Conservation (phyloP, 2,888 invertebrate genomes). For the Lypha dubia region DNA sequence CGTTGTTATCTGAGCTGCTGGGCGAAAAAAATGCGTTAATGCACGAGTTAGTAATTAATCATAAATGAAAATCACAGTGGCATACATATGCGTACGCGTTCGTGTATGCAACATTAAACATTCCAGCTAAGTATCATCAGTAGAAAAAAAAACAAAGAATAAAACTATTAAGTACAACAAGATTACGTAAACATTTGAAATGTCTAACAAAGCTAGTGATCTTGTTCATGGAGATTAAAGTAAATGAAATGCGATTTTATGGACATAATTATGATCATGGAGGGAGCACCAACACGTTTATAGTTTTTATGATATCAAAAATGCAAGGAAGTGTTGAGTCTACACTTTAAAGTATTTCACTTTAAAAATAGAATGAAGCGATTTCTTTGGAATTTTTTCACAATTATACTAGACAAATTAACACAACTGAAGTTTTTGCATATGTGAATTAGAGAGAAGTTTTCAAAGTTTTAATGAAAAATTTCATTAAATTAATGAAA, state of each 20-base stretch:
- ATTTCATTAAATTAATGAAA: too few species aligned
- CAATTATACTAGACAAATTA: too few species aligned
- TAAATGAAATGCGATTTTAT: not conserved
- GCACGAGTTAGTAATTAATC: slow-evolving; percentile 64
- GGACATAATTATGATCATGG: not conserved
- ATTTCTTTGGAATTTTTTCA: too few species aligned
- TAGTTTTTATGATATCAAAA: not conserved
- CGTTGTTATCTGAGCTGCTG: not conserved
- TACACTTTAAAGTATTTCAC: too few species aligned
- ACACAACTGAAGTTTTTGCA: too few species aligned
- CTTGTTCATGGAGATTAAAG: slow-evolving; percentile 6
- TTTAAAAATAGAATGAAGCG: too few species aligned
- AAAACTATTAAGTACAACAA: not conserved
- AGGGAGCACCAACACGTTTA: not conserved
- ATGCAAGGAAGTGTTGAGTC: not conserved
- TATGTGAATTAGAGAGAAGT: too few species aligned
- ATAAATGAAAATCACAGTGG: slow-evolving; percentile 47
- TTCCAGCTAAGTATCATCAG: slow-evolving; percentile 5
- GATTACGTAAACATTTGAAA: slow-evolving; percentile 19
- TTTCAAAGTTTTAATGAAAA: too few species aligned
- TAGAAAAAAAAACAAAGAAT: slow-evolving; percentile 23
- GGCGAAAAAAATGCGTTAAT: slow-evolving; percentile 45
- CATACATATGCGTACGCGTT: not conserved
- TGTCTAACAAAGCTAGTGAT: not conserved
- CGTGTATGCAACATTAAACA: not conserved